A percentile compares a stretch with the other conserved stretches of the same genome.
phyloP scores from a whole-genome alignment of 1,140 invertebrate genomes.

The silkworm (Bombyx mori) region ASM3026992v2 NC_085114.1:8093501-8094000 shows the following conservation, averaged over 20 bases:
- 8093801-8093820: slow-evolving; percentile 5
- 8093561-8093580: too few relatives aligned
- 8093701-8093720: too few relatives aligned
- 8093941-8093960: slow-evolving; percentile 22
- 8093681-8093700: too few relatives aligned
- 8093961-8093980: slow-evolving; percentile 18
- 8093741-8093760: neutral
- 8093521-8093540: too few relatives aligned
- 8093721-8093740: neutral
- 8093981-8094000: too few relatives aligned
- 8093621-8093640: too few relatives aligned
- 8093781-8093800: neutral
- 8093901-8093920: slow-evolving; percentile 49
- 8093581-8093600: too few relatives aligned
- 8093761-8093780: neutral
- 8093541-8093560: too few relatives aligned
- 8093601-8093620: too few relatives aligned
- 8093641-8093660: too few relatives aligned
- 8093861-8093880: slow-evolving; percentile 40
- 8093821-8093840: slow-evolving; percentile 17
- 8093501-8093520: too few relatives aligned
- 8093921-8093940: slow-evolving; percentile 59
- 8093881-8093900: slow-evolving; percentile 51
- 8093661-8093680: too few relatives aligned
- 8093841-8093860: slow-evolving; percentile 19